Percentiles rank a stretch among this genome's conserved stretches.
These are phyloP conservation scores for Pterocles orientalis DNA, from an alignment of 2,113 vertebrate species.

Conservation along the genomic window DNA sequence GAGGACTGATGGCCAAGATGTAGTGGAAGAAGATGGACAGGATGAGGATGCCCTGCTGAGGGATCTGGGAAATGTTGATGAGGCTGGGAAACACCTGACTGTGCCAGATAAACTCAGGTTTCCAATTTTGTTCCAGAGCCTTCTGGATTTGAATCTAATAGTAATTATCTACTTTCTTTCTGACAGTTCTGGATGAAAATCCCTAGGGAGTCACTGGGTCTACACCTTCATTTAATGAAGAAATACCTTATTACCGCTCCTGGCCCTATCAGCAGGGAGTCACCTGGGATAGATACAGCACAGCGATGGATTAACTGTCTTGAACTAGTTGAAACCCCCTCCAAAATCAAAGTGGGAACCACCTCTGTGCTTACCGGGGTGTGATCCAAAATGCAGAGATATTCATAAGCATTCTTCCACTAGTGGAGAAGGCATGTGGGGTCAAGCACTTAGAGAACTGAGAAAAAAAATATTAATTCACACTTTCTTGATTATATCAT, in stretches of 20 bases:
- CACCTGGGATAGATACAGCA: background rate
- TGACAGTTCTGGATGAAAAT: background rate
- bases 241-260: background rate
- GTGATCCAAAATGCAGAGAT: background rate
- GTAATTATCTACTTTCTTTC: background rate
- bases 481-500: background rate
- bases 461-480: background rate
- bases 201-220: background rate
- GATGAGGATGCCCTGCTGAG: background rate
- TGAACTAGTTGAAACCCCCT: background rate
- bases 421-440: accelerated
- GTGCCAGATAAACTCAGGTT: background rate
- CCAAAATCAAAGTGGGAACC: background rate
- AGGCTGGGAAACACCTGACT: background rate
- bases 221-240: background rate
- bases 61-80: background rate
- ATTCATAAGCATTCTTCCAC: background rate
- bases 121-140: background rate
- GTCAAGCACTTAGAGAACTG: accelerated
- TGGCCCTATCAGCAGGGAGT: background rate
- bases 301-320: background rate
- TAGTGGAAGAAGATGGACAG: background rate
- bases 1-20: background rate
- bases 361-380: background rate
- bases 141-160: background rate